Evolutionary conservation across 1,140 invertebrate species (phyloP), one percentile per base, ranked within the genome.

Genomic region (Zaprionus ornatus): DNA sequence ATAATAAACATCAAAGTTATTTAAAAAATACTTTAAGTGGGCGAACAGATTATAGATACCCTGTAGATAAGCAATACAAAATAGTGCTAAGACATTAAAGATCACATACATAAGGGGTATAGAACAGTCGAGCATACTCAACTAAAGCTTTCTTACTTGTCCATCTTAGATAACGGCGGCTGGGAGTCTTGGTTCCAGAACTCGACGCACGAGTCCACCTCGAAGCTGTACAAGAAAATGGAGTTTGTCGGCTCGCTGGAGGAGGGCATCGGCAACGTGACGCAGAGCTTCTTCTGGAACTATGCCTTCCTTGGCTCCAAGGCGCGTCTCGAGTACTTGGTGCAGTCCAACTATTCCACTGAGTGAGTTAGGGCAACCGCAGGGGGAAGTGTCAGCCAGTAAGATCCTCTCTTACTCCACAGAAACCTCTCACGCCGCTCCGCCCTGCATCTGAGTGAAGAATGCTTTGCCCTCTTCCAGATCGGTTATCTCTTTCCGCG

Each of bases 241-340:
- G 95, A 96, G 91, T 94, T 95, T 32, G 95, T 97, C 0, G 93
- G 94, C 0, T 93, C 93, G 37, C 90, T 96, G 5, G 93, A 94
- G 74, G 93, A 94, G 21, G 96, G 96, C 1, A 93, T 97, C 4
- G 94, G 93, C 54, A 96, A 96, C 91, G 95, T 95, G 1, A 96
- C 95, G 2, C 94, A 94, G 74, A 94, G 95, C 21, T 96, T 95
- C 69, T 96, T 96, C 78, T 95, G 95, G 94, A 94, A 95, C 4
- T 96, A 96, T 77, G 95, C 96, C 0, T 96, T 96, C 90, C 86
- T 96, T 1, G 95, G 95, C 23, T 96, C 96, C 0, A 93, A 93
- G 79, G 94, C 94, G 10, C 93, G 95, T 74, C 93, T 97, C 1
- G 95, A 96, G 80, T 96, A 95, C 82, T 94, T 96, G 29, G 94